phyloP scores from a whole-genome alignment of 1,140 invertebrate genomes.

The Pseudomyrmex gracilis region DNA sequence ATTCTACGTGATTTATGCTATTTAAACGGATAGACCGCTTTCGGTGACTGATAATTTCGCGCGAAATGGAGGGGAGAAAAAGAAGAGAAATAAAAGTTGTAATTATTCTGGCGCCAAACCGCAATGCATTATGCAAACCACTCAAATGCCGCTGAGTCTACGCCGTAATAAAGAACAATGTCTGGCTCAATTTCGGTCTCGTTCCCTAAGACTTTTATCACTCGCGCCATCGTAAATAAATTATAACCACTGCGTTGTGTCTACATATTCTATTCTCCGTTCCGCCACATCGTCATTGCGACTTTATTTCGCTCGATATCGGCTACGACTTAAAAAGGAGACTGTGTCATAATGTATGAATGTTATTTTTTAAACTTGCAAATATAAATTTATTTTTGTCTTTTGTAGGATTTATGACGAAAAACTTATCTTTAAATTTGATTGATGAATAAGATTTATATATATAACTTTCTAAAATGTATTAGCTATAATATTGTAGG shows the following conservation, averaged over 20 bases:
- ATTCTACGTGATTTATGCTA: conserved; percentile 11
- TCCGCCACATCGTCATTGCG: conserved; percentile 8
- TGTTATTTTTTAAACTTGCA: background rate
- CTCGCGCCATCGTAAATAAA: conserved; percentile 66
- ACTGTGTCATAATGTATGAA: background rate
- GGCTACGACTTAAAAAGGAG: too few relatives aligned
- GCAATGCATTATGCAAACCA: conserved; percentile 62
- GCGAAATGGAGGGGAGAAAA: background rate
- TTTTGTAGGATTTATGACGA: background rate
- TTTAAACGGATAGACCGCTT: conserved; percentile 3
- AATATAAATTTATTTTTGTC: background rate
- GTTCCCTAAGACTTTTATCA: conserved; percentile 64
- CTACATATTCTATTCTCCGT: conserved; percentile 20
- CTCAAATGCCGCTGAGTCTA: conserved; percentile 36
- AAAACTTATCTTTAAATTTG: too few relatives aligned
- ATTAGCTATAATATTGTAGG: background rate
- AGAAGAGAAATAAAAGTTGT: conserved; percentile 19
- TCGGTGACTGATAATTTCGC: background rate
- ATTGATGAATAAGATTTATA: background rate
- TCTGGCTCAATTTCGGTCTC: conserved; percentile 38
- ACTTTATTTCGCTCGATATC: conserved; percentile 34
- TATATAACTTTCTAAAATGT: background rate
- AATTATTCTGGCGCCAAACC: conserved; percentile 33
- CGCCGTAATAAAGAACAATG: conserved; percentile 55
- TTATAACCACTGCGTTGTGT: conserved; percentile 55